These are phyloP conservation scores for Chloropsis cyanopogon DNA, from an alignment of 2,113 vertebrate species.

Conservation along the genomic window DNA sequence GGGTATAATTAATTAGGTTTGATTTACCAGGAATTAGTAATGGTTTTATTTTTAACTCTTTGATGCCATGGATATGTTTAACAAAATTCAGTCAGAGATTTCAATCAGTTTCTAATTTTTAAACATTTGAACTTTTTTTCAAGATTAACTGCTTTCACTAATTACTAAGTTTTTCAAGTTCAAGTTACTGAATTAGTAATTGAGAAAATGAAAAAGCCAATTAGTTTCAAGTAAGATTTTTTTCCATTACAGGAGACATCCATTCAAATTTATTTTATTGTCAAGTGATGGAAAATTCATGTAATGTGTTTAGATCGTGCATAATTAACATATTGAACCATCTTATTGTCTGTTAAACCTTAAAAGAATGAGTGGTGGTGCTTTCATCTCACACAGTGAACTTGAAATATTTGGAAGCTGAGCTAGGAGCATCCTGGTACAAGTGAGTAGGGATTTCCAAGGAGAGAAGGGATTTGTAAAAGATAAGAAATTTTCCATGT, in stretches of 20 bases:
- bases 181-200: background rate
- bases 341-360: background rate
- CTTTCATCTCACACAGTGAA: background rate
- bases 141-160: background rate
- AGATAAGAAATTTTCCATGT: background rate
- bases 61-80: background rate
- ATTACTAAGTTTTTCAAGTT: background rate
- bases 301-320: background rate
- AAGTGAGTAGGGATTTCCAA: background rate
- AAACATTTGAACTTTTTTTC: background rate
- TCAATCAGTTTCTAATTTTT: background rate
- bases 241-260: background rate
- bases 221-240: background rate
- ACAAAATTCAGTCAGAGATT: background rate
- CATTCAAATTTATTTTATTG: background rate
- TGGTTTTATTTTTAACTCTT: slow-evolving; percentile 24
- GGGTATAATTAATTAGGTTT: slow-evolving; percentile 15
- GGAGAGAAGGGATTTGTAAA: background rate
- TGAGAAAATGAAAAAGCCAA: background rate
- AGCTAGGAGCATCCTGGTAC: background rate
- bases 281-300: background rate
- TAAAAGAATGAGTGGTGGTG: background rate
- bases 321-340: background rate
- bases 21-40: slow-evolving; percentile 12
- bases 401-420: background rate